Percentiles rank a stretch among this genome's conserved stretches.
Evolutionary conservation across 2,797 vertebrate species (phyloP).

Genomic region (Triplophysa yarkandensis): DNA sequence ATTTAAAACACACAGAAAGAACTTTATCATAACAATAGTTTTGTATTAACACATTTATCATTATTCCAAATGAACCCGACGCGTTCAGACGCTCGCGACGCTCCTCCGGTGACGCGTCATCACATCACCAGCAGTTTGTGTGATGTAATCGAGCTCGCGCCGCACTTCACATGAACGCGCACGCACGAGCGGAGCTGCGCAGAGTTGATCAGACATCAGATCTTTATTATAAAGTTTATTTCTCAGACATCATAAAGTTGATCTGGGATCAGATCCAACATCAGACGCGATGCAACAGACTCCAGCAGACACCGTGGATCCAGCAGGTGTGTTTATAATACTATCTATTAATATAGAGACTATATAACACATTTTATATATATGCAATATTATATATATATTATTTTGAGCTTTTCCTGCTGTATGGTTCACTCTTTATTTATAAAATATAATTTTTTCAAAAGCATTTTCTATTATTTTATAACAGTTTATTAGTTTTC

Average conservation of each 20-base stretch:
- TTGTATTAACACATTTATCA: too few species aligned
- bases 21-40: too few species aligned
- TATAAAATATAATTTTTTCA: too few species aligned
- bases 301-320: neutral
- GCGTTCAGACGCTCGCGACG: neutral
- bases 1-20: too few species aligned
- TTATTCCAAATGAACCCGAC: too few species aligned
- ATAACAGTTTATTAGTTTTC: too few species aligned
- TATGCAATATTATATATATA: too few species aligned
- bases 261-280: neutral
- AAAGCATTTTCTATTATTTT: too few species aligned
- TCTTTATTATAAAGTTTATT: neutral
- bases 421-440: too few species aligned
- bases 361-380: too few species aligned
- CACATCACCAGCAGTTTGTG: neutral
- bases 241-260: neutral
- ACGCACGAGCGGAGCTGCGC: neutral
- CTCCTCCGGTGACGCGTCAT: neutral
- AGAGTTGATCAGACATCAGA: neutral
- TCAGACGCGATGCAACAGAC: slow-evolving; percentile 33
- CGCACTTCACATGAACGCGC: slow-evolving; percentile 2
- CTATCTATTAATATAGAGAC: too few species aligned
- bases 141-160: neutral
- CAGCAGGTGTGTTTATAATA: slow-evolving; percentile 15
- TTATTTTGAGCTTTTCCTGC: too few species aligned